These are phyloP conservation scores for Falco punctatus DNA, from an alignment of 2,113 vertebrate species.

Conservation along the genomic window DNA sequence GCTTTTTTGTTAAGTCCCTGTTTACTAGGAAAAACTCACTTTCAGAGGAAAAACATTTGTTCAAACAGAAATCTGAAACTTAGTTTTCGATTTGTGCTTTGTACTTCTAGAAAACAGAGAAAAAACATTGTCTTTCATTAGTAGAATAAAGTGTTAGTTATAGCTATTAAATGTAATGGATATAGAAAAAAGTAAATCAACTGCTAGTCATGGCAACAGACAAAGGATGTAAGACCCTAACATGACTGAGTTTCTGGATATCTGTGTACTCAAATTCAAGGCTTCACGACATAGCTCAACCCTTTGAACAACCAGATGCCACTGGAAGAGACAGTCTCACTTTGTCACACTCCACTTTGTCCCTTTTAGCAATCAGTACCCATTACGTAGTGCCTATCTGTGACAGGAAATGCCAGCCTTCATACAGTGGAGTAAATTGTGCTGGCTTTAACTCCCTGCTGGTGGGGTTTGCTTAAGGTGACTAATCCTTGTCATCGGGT, in stretches of 20 bases:
- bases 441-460: not conserved
- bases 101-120: not conserved
- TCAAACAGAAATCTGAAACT: not conserved
- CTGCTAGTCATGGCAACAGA: not conserved
- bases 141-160: not conserved
- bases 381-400: not conserved
- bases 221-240: not conserved
- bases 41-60: not conserved
- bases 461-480: not conserved
- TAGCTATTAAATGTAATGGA: not conserved
- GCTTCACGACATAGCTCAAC: not conserved
- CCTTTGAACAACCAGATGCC: not conserved
- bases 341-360: not conserved
- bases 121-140: not conserved
- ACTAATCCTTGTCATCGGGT: not conserved
- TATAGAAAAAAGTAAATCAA: not conserved
- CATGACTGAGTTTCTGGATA: not conserved
- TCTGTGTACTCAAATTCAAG: not conserved
- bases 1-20: not conserved
- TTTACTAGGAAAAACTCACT: not conserved
- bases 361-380: not conserved
- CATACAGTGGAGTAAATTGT: not conserved
- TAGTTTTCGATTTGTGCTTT: not conserved
- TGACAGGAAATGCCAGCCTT: not conserved
- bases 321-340: not conserved